phyloP scores from a whole-genome alignment of 2,113 vertebrate species.

The Pipra filicauda region DNA sequence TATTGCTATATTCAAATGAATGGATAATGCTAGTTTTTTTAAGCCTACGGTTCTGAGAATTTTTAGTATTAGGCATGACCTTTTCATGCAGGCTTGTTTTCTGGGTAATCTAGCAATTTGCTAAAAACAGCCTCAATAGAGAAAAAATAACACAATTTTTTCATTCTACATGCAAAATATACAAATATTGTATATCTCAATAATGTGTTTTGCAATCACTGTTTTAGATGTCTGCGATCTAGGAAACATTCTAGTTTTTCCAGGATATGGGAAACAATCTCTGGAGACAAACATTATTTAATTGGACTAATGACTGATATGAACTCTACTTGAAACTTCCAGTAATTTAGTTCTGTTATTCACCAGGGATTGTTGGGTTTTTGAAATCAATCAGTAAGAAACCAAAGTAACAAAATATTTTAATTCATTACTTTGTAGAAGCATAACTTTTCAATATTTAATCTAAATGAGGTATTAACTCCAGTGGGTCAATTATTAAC shows the following conservation, averaged over 20 bases:
- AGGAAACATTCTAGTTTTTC: not conserved
- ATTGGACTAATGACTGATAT: not conserved
- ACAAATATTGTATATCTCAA: not conserved
- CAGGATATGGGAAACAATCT: not conserved
- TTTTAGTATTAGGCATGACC: not conserved
- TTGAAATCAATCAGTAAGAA: not conserved
- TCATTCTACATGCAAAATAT: not conserved
- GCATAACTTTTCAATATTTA: not conserved
- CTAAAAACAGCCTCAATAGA: not conserved
- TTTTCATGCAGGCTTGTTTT: not conserved
- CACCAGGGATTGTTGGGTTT: not conserved
- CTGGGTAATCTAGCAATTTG: constrained; percentile 11
- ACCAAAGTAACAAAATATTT: not conserved
- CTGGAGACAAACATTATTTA: constrained; percentile 5
- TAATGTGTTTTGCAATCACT: not conserved
- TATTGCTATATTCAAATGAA: not conserved
- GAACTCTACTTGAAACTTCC: not conserved
- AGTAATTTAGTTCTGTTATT: not conserved
- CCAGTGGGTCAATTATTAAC: not conserved
- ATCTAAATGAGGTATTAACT: not conserved
- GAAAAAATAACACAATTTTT: not conserved
- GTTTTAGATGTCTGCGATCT: constrained; percentile 3
- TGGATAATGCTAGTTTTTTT: not conserved
- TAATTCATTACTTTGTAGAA: not conserved
- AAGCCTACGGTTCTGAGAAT: not conserved